These are phyloP conservation scores for Leptinotarsa juncta DNA, from an alignment of 2,888 invertebrate species.

Conservation along the genomic window DNA sequence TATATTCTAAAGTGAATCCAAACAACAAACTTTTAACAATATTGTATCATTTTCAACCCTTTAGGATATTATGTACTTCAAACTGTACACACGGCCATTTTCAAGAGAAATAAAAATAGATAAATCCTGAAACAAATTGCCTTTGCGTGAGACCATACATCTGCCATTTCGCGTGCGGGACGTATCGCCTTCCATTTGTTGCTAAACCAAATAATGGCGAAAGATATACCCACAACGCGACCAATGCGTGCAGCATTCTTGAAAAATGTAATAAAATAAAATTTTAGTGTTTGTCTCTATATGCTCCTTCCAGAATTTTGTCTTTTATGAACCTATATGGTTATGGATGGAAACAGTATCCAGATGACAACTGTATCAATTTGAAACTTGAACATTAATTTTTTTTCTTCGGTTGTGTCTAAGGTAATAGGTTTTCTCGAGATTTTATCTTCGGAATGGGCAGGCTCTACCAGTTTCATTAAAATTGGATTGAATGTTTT, in stretches of 20 bases:
- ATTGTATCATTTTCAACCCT: no score
- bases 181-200: constrained; percentile 28
- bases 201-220: constrained; percentile 33
- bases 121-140: constrained; percentile 4
- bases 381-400: not conserved
- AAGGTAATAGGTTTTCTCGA: no score
- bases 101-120: not conserved
- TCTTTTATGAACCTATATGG: not conserved
- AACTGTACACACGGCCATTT: not conserved
- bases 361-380: not conserved
- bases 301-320: not conserved
- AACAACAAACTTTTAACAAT: no score
- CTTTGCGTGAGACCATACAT: constrained; percentile 11
- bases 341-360: not conserved
- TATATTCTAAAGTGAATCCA: no score
- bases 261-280: constrained; percentile 23
- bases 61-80: not conserved
- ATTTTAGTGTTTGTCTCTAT: constrained; percentile 18
- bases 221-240: constrained; percentile 21
- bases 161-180: constrained; percentile 6
- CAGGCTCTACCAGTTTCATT: no score
- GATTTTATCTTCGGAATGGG: no score
- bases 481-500: no score
- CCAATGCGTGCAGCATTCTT: not conserved
- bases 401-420: no score